Evolutionary conservation across 2,797 vertebrate genomes (phyloP).

Genomic region (Morelia viridis): DNA sequence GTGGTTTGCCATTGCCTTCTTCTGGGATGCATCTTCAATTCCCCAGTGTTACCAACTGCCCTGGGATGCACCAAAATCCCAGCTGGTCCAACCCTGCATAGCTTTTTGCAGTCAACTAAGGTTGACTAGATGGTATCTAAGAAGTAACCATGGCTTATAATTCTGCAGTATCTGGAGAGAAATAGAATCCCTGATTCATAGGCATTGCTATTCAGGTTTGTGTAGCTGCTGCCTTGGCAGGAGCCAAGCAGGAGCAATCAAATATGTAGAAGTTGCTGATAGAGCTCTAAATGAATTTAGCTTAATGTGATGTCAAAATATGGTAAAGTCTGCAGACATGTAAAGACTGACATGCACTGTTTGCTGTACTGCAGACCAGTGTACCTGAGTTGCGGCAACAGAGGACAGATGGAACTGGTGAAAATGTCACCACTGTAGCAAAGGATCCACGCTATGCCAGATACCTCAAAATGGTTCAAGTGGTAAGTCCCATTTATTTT

Average conservation of each 20-base stretch:
- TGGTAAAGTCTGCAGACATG: background rate
- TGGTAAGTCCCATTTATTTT: conserved; percentile 80
- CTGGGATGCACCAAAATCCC: background rate
- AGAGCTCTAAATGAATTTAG: background rate
- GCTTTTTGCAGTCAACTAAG: background rate
- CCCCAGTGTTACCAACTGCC: background rate
- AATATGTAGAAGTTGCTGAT: background rate
- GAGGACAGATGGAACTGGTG: conserved; percentile 75
- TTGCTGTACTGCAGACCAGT: conserved; percentile 66
- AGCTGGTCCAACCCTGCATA: background rate
- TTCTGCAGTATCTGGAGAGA: background rate
- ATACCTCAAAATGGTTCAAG: conserved; percentile 98
- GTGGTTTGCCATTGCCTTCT: background rate
- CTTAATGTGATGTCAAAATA: background rate
- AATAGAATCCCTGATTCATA: background rate
- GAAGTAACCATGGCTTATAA: background rate
- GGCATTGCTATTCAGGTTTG: background rate
- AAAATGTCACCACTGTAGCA: conserved; percentile 86
- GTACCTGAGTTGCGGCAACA: conserved; percentile 71
- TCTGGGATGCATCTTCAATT: background rate
- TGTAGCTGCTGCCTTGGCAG: background rate
- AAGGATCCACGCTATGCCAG: conserved; percentile 93
- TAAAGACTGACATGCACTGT: conserved; percentile 50
- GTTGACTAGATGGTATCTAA: background rate
- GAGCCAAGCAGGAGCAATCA: background rate